These are phyloP conservation scores for Ivindomyrus marchei DNA, from an alignment of 2,113 vertebrate genomes.

Conservation along the genomic window DNA sequence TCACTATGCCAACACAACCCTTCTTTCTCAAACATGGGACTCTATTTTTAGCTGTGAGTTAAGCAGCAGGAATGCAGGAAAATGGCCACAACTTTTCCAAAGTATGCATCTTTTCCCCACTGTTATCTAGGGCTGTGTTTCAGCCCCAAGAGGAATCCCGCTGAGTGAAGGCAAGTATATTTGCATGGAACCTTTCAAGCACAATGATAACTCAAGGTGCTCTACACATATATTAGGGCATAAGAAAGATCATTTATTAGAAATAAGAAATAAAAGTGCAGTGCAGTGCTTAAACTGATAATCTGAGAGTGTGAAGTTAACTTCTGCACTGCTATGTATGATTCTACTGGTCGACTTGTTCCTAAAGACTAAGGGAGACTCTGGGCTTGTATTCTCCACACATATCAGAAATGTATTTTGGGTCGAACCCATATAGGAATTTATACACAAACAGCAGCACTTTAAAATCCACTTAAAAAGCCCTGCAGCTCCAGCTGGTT, in stretches of 20 bases:
- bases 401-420: not conserved
- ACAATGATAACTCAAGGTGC: not conserved
- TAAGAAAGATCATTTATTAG: not conserved
- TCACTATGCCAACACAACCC: slow-evolving; percentile 6
- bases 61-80: not conserved
- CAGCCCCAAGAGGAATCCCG: not conserved
- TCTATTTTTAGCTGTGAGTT: slow-evolving; percentile 5
- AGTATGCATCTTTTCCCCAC: not conserved
- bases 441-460: not conserved
- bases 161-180: not conserved
- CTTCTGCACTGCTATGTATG: not conserved
- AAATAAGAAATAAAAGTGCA: not conserved
- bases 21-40: not conserved
- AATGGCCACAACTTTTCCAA: slow-evolving; percentile 2
- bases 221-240: not conserved
- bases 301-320: not conserved
- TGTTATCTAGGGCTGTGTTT: not conserved
- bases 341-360: not conserved
- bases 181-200: not conserved
- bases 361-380: not conserved
- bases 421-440: not conserved
- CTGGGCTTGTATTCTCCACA: not conserved
- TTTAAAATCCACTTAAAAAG: not conserved
- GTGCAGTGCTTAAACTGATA: not conserved
- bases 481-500: not conserved